These are phyloP conservation scores for Zalophus californianus DNA, from an alignment of 2,797 vertebrate genomes.

Conservation along the genomic window DNA sequence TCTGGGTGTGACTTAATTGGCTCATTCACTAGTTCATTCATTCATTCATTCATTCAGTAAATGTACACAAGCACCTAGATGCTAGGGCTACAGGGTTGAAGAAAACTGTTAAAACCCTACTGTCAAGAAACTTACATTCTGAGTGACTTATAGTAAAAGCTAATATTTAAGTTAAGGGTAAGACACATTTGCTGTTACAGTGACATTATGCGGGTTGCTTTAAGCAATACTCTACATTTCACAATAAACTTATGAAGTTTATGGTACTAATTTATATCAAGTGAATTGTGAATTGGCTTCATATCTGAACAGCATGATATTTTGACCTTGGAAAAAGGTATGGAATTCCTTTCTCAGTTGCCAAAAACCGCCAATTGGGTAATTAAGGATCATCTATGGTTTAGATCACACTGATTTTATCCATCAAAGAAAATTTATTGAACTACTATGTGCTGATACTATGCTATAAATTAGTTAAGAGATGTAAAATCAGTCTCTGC, in stretches of 20 bases:
- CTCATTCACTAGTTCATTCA: not conserved
- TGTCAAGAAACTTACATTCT: not conserved
- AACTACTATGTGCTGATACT: not conserved
- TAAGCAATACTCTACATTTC: not conserved
- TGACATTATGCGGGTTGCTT: not conserved
- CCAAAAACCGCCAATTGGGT: constrained; percentile 6
- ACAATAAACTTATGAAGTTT: not conserved
- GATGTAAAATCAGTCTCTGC: not conserved
- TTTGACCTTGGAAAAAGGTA: not conserved
- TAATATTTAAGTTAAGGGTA: not conserved
- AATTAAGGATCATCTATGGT: not conserved
- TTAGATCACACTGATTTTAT: constrained; percentile 37
- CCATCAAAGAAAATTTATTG: constrained; percentile 16
- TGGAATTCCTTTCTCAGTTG: constrained; percentile 19
- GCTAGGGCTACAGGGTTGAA: not conserved
- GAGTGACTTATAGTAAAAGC: not conserved
- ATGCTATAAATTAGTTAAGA: not conserved
- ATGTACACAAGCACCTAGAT: not conserved
- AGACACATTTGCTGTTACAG: not conserved
- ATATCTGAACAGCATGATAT: not conserved
- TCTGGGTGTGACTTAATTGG: not conserved
- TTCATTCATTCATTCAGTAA: not conserved
- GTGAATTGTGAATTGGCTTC: not conserved
- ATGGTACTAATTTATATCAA: constrained; percentile 2
- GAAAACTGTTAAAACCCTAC: not conserved